A percentile compares a stretch with the other conserved stretches of the same genome.
Evolutionary conservation across 2,888 invertebrate genomes (phyloP).

Genomic region (Amaurobius ferox): DNA sequence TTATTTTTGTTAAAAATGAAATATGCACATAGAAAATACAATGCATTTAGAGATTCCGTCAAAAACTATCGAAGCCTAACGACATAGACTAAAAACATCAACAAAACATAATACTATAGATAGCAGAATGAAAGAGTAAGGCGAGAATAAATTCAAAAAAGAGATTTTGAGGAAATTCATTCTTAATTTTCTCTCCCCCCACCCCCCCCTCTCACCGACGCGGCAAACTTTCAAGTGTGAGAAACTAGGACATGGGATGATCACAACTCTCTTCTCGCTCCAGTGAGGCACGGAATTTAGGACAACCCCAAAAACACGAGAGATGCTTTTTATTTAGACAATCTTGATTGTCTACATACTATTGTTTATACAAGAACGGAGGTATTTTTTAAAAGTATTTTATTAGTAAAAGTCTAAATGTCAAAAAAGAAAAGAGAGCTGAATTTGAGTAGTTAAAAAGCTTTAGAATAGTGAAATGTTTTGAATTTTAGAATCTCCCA

Average conservation of each 20-base stretch:
- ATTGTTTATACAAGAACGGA: too few species aligned
- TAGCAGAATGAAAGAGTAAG: neutral
- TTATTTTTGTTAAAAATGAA: too few species aligned
- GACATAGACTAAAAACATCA: neutral
- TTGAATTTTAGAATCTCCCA: too few species aligned
- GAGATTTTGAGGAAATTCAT: slow-evolving; percentile 10
- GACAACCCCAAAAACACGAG: slow-evolving; percentile 6
- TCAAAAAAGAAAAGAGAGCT: too few species aligned
- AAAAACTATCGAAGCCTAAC: slow-evolving; percentile 22
- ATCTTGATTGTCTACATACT: neutral
- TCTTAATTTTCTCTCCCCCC: neutral
- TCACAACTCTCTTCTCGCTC: slow-evolving; percentile 33
- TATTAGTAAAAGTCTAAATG: too few species aligned
- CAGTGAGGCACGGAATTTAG: slow-evolving; percentile 33
- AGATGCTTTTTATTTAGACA: slow-evolving; percentile 3
- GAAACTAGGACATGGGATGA: slow-evolving; percentile 38
- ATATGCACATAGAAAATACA: too few species aligned
- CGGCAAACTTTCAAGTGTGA: slow-evolving; percentile 15
- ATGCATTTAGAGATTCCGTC: neutral
- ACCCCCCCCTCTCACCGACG: slow-evolving; percentile 11
- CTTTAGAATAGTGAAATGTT: too few species aligned
- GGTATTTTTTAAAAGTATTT: too few species aligned
- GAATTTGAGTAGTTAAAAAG: too few species aligned
- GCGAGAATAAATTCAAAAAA: neutral
- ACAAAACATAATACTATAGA: neutral